phyloP scores from a whole-genome alignment of 2,797 vertebrate species.

The Stomatorhinus walkeri region DNA sequence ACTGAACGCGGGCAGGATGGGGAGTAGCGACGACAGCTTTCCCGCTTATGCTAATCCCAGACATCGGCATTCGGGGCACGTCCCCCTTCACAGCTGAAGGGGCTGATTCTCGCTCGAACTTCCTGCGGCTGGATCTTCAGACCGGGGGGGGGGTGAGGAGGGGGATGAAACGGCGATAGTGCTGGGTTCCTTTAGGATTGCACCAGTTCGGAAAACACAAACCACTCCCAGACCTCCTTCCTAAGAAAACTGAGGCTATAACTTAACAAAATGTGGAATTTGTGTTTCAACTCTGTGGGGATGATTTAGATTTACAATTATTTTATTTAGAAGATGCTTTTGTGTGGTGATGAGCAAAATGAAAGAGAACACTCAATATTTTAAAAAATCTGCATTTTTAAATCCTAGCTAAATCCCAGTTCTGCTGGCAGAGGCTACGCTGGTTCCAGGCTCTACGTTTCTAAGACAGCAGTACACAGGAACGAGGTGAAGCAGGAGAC shows the following conservation, averaged over 20 bases:
- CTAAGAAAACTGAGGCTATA: not conserved
- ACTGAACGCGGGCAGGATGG: not conserved
- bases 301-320: not conserved
- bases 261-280: not conserved
- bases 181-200: not conserved
- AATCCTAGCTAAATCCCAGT: not conserved
- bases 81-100: conserved; percentile 5
- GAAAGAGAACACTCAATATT: not conserved
- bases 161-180: not conserved
- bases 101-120: conserved; percentile 1
- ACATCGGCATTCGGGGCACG: conserved; percentile 2
- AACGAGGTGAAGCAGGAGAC: not conserved
- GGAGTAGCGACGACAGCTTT: not conserved
- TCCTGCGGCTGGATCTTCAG: conserved; percentile 8
- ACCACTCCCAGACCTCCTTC: not conserved
- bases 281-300: not conserved
- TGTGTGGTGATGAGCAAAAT: not conserved
- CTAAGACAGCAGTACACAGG: not conserved
- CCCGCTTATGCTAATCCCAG: not conserved
- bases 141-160: not conserved
- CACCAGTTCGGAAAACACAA: not conserved
- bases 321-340: not conserved
- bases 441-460: not conserved
- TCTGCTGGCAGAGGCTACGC: not conserved
- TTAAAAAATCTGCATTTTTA: not conserved